Conservation (phyloP, 2,797 vertebrate genomes). For the Cryptoblepharus egeriae region DNA sequence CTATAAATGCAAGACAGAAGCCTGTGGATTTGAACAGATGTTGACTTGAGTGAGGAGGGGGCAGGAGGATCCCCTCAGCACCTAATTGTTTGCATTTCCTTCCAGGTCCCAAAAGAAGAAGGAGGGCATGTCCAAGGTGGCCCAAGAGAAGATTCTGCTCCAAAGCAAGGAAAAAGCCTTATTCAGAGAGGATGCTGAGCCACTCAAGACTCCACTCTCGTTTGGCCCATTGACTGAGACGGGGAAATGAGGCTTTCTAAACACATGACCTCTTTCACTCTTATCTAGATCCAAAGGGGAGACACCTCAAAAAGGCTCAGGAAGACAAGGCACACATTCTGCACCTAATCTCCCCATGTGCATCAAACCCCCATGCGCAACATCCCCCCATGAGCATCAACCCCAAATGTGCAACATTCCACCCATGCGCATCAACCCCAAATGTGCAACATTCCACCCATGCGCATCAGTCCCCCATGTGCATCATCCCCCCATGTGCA, state of each 20-base stretch:
- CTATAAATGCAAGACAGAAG: too few relatives aligned
- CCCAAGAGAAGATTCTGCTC: slow-evolving; percentile 64
- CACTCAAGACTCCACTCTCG: accelerated
- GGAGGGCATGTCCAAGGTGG: accelerated
- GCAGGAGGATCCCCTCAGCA: background rate
- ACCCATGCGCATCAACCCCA: too few relatives aligned
- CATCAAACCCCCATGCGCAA: too few relatives aligned
- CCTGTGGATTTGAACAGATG: background rate
- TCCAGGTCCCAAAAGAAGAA: slow-evolving; percentile 40
- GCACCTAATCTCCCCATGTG: too few relatives aligned
- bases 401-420: too few relatives aligned
- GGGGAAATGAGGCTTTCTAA: background rate
- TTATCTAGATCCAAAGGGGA: background rate
- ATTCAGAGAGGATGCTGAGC: slow-evolving; percentile 49
- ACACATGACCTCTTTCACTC: background rate
- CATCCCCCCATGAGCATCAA: too few relatives aligned
- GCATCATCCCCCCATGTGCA: too few relatives aligned
- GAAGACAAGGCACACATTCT: background rate
- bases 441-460: too few relatives aligned
- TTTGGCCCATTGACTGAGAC: too few relatives aligned
- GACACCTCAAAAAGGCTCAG: too few relatives aligned
- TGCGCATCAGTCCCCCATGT: too few relatives aligned
- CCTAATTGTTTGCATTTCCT: background rate
- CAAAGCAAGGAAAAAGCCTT: slow-evolving; percentile 46
- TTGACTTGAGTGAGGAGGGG: too few relatives aligned